phyloP scores from a whole-genome alignment of 2,888 invertebrate species.

The Xanthorhoe designata region DNA sequence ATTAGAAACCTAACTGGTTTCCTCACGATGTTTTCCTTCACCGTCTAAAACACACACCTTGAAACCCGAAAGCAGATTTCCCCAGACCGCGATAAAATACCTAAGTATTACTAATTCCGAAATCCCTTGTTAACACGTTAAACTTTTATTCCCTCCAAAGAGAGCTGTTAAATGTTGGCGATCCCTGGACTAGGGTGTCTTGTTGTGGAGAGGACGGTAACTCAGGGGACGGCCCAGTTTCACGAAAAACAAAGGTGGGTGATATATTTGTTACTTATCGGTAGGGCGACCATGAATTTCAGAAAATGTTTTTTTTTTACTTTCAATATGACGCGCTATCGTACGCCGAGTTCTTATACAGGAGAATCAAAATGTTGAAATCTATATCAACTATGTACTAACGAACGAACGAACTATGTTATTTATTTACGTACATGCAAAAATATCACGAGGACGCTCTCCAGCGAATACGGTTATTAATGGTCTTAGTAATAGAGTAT shows the following conservation, averaged over 20 bases:
- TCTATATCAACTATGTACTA: too few species aligned
- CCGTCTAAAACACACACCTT: too few species aligned
- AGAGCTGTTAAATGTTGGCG: slow-evolving; percentile 37
- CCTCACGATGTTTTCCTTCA: too few species aligned
- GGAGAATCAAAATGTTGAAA: too few species aligned
- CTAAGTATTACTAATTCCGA: slow-evolving; percentile 27
- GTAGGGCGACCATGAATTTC: slow-evolving; percentile 39
- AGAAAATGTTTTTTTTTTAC: background rate
- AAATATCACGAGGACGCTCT: too few species aligned
- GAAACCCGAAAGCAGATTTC: slow-evolving; percentile 23
- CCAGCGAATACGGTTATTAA: too few species aligned
- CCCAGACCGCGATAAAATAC: slow-evolving; percentile 26
- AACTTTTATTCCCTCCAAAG: slow-evolving; percentile 32
- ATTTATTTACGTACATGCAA: too few species aligned
- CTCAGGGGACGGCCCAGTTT: slow-evolving; percentile 63
- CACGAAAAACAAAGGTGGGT: slow-evolving; percentile 62
- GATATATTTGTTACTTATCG: slow-evolving; percentile 62
- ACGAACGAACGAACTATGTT: too few species aligned
- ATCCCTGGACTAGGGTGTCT: slow-evolving; percentile 41
- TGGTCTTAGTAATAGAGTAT: too few species aligned
- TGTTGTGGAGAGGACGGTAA: slow-evolving; percentile 60
- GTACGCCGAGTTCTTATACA: too few species aligned
- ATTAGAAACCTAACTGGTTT: too few species aligned
- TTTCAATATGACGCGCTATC: background rate
- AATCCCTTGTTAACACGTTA: slow-evolving; percentile 29